Evolutionary conservation across 2,797 vertebrate species (phyloP).

Genomic region (Fistularia tabacaria): DNA sequence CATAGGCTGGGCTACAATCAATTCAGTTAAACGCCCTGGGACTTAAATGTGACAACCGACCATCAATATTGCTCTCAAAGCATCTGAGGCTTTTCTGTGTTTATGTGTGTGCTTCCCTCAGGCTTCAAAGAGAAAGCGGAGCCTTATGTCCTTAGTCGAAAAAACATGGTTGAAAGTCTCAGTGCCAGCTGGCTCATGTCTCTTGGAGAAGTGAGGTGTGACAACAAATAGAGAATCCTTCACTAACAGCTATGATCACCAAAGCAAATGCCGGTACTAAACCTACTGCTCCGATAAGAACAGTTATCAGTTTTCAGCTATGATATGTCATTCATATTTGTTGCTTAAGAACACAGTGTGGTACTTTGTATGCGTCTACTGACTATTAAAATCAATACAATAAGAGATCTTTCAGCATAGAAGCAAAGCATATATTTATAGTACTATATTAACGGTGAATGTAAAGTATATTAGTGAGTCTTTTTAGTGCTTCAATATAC

Average conservation of each 20-base stretch:
- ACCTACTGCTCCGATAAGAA: constrained; percentile 38
- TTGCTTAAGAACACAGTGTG: constrained; percentile 11
- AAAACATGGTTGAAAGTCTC: constrained; percentile 64
- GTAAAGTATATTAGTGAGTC: no score
- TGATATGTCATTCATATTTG: constrained; percentile 23
- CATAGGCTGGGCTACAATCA: no score
- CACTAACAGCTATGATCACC: constrained; percentile 32
- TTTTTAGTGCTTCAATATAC: no score
- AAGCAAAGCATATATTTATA: no score
- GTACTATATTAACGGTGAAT: no score
- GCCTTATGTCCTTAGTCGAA: constrained; percentile 51
- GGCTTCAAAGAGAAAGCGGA: constrained; percentile 50
- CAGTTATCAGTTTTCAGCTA: constrained; percentile 25
- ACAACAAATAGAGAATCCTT: constrained; percentile 61
- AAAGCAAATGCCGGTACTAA: constrained; percentile 35
- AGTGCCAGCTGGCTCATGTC: constrained; percentile 75
- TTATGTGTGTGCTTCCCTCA: constrained; percentile 27
- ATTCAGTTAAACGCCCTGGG: constrained; percentile 28
- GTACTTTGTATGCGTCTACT: constrained; percentile 24
- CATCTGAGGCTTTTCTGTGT: constrained; percentile 35
- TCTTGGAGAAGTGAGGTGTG: constrained; percentile 71
- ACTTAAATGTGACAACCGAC: constrained; percentile 45
- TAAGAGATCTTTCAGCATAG: no score
- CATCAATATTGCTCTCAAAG: constrained; percentile 38
- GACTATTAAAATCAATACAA: constrained; percentile 16